These are phyloP conservation scores for Ostrea denselamellosa DNA, from an alignment of 1,140 invertebrate species.

Conservation along the genomic window DNA sequence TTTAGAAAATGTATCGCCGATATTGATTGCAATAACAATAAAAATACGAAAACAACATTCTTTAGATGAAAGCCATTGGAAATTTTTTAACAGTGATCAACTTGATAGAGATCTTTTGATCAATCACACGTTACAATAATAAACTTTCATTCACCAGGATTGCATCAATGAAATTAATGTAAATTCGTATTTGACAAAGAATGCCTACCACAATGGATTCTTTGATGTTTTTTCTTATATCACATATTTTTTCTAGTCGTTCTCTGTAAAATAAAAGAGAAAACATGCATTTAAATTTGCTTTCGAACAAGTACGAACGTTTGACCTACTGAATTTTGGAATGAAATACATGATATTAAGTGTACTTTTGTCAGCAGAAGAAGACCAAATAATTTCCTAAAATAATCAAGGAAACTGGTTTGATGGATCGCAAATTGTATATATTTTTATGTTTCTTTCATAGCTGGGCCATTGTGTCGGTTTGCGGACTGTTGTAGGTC, in stretches of 20 bases:
- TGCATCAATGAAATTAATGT: conserved; percentile 6
- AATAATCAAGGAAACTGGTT: conserved; percentile 28
- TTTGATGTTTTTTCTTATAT: conserved; percentile 45
- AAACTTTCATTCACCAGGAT: neutral
- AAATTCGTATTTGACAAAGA: neutral
- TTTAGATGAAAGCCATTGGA: neutral
- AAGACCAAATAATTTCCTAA: neutral
- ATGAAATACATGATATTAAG: neutral
- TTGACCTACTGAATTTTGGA: conserved; percentile 6
- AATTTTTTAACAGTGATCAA: neutral
- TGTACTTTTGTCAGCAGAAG: neutral
- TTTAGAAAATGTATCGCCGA: conserved; percentile 1
- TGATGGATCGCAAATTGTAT: neutral
- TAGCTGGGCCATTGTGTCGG: neutral
- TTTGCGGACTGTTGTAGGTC: neutral
- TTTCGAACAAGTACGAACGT: conserved; percentile 4
- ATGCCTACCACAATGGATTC: conserved; percentile 39
- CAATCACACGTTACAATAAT: neutral
- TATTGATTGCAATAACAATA: neutral
- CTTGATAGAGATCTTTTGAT: neutral
- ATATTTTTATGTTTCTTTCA: neutral
- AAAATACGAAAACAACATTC: neutral
- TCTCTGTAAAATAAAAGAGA: conserved; percentile 38
- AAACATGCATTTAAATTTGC: conserved; percentile 23
- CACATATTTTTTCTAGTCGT: conserved; percentile 39